Percentiles rank a stretch among this genome's conserved stretches.
Conservation (phyloP, 2,113 vertebrate genomes). For the Urocitellus parryii region DNA sequence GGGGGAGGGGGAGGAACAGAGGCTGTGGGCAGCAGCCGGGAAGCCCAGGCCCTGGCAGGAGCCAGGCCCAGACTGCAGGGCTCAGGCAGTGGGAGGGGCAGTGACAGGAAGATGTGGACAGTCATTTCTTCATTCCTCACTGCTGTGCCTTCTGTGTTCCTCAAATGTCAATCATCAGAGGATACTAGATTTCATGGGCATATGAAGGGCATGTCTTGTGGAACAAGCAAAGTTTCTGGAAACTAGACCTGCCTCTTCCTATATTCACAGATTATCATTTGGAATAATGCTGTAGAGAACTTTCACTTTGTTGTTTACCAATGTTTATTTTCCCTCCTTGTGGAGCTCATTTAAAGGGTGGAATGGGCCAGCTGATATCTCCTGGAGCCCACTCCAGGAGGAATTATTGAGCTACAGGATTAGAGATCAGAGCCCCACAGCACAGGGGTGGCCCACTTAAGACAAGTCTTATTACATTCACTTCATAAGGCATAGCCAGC, state of each 20-base stretch:
- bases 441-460: background rate
- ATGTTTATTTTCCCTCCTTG: background rate
- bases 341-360: background rate
- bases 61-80: background rate
- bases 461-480: background rate
- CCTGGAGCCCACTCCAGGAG: background rate
- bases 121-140: background rate
- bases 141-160: background rate
- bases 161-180: background rate
- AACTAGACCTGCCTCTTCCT: background rate
- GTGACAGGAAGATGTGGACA: background rate
- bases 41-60: background rate
- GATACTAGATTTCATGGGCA: background rate
- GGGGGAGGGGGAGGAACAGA: background rate
- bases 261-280: background rate
- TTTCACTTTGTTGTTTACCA: background rate
- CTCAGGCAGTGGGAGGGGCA: background rate
- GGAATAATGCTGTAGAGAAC: background rate
- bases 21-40: background rate
- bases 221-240: background rate
- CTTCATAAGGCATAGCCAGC: background rate
- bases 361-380: background rate
- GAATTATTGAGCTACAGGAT: background rate
- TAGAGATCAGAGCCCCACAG: background rate
- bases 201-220: background rate